Evolutionary conservation across 92 coral and sea anemone species (phyloP), one percentile per base, ranked within the genome.

Genomic region (Pocillopora grandis): DNA sequence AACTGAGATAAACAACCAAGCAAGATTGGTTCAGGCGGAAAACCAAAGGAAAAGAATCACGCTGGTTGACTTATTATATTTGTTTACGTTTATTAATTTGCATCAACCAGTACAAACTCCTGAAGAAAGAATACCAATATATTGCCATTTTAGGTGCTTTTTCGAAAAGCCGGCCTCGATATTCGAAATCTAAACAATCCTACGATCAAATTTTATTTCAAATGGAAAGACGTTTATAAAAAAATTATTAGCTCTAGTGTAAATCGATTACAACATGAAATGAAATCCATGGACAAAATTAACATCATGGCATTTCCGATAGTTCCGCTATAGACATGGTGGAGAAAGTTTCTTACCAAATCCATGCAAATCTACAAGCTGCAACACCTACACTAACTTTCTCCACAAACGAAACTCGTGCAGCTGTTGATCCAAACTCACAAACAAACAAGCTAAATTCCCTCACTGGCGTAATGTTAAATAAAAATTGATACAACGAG

Each of bases 261-360:
- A 67, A 70, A 80, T 80, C 52, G 55, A 72, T 71, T 61, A 60
- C 60, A 73, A 23, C 23, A 72, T 52, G 72, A 72, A 75, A 62
- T 23, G 68, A 71, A 82, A 20, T 71, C 35, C 64, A 70, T 65
- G 66, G n/a, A 72, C 49, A 79, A 72, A 83, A 73, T 83, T 62
- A 49, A 10, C 19, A 42, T 42, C 52, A 67, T 48, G 80, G 80
- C 62, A 73, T 74, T 83, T 74, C 65, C 74, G 86, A 83, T 63
- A 63, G 48, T 61, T 63, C 18, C 27, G 11, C 52, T n/a, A 21
- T 8, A 42, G 72, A 64, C 64, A 62, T 58, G 31, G 59, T 48
- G 65, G 52, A 74, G 19, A 21, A 17, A 27, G 63, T 49, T 64
- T 35, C 14, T n/a, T 42, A 27, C 55, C 63, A 20, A 23, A 37